These are phyloP conservation scores for Cichladusa arquata DNA, from an alignment of 2,113 vertebrate genomes.

Conservation along the genomic window DNA sequence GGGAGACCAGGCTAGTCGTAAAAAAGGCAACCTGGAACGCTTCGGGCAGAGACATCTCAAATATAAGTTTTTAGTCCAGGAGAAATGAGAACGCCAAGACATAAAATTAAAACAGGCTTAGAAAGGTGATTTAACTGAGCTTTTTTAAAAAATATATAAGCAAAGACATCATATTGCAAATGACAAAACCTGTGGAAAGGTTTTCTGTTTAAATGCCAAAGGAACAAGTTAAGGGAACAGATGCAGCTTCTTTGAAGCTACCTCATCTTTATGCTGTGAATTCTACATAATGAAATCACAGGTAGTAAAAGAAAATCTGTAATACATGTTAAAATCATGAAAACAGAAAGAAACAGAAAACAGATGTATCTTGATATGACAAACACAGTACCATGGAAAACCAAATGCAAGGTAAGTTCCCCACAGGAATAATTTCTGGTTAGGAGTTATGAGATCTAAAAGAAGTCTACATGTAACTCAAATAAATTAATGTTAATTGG, in stretches of 20 bases:
- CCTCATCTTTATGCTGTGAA: neutral
- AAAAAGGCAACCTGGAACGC: neutral
- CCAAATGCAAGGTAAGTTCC: neutral
- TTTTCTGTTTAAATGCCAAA: neutral
- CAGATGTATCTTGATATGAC: neutral
- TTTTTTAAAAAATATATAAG: neutral
- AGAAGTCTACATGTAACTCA: neutral
- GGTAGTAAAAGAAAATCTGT: neutral
- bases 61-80: neutral
- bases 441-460: neutral
- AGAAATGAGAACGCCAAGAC: neutral
- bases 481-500: neutral
- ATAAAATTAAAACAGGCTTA: neutral
- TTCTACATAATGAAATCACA: neutral
- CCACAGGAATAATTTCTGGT: neutral
- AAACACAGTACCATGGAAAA: neutral
- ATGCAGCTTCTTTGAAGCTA: neutral
- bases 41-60: neutral
- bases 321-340: neutral
- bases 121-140: neutral
- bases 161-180: neutral
- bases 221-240: neutral
- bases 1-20: neutral
- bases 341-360: neutral
- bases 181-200: neutral